phyloP scores from a whole-genome alignment of 2,797 vertebrate genomes.

The Vipera ursinii region DNA sequence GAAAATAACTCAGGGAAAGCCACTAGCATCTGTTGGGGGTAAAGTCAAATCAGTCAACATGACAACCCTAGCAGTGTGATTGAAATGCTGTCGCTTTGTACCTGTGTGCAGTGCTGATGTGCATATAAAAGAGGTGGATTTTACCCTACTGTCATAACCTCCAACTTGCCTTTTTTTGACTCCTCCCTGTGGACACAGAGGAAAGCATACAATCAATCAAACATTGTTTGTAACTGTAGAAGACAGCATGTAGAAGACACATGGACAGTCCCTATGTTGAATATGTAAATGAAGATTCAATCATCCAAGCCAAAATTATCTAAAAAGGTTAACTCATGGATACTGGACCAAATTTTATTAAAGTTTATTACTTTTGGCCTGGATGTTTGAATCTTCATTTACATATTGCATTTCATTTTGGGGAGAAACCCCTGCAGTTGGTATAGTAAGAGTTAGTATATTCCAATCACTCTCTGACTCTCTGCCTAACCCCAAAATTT shows the following conservation, averaged over 20 bases:
- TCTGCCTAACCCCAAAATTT: not conserved
- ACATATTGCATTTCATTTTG: not conserved
- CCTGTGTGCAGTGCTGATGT: not conserved
- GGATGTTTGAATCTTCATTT: not conserved
- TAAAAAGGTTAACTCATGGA: not conserved
- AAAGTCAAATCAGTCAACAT: not conserved
- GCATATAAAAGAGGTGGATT: not conserved
- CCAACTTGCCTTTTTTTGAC: not conserved
- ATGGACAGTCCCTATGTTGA: not conserved
- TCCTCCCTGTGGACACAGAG: not conserved
- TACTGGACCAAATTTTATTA: not conserved
- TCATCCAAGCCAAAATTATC: not conserved
- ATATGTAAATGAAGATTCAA: not conserved
- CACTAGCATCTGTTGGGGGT: not conserved
- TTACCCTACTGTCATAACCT: not conserved
- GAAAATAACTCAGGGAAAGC: slow-evolving; percentile 21
- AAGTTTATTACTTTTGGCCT: not conserved
- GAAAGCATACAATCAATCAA: not conserved
- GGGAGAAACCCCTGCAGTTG: not conserved
- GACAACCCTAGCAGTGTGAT: not conserved
- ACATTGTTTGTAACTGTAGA: not conserved
- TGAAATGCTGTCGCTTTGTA: not conserved
- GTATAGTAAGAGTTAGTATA: not conserved
- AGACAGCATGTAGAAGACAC: not conserved
- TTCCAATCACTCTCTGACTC: not conserved